Base-by-base conservation (phyloP, 1,140 invertebrate genomes). In the Sminthurides bifidus region DNA sequence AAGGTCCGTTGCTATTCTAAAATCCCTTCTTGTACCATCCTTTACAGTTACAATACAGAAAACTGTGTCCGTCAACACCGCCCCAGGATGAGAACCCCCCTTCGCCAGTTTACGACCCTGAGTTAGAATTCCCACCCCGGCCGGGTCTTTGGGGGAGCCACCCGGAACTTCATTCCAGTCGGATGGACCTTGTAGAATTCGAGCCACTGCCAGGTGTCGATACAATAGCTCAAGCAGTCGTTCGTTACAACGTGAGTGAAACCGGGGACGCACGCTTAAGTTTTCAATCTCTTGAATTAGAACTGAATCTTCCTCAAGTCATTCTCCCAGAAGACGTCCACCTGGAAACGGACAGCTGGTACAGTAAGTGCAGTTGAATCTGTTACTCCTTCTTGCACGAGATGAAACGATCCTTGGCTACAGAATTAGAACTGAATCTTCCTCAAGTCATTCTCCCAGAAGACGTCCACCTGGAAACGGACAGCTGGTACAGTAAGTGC, bases 401-500 rank as follows among this genome's bases (percentile, higher is more conserved):
- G 2, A 43, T 30, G 6, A 43, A 41, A 31, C 19, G 21, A 19
- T 38, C 33, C 14, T 14, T 3, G 17, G n/a, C 26, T 4, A 1
- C 43, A 53, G 4, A 23, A 30, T 59, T 33, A 43, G 38, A 53
- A 23, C 14, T 74, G 71, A 70, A 27, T 5, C n/a, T n/a, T n/a
- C n/a, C n/a, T n/a, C n/a, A n/a, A n/a, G 35, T 58, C 21, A 26
- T 40, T n/a, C 23, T 52, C 24, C 21, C 38, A 1, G 29, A 33
- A 1, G 52, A 61, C 33, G 59, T 54, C 19, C 29, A 35, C 10
- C 40, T 56, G 8, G 55, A 33, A 30, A 61, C 70, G 8, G 63
- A 70, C 21, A 67, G 71, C 55, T 70, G 70, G 68, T 70, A 70
- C 55, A 66, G 70, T 71, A 54, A 66, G 67, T 64, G 8, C n/a